Percentiles rank a stretch among this genome's conserved stretches.
Evolutionary conservation across 2,797 vertebrate genomes (phyloP).

Genomic region (Columba guinea): DNA sequence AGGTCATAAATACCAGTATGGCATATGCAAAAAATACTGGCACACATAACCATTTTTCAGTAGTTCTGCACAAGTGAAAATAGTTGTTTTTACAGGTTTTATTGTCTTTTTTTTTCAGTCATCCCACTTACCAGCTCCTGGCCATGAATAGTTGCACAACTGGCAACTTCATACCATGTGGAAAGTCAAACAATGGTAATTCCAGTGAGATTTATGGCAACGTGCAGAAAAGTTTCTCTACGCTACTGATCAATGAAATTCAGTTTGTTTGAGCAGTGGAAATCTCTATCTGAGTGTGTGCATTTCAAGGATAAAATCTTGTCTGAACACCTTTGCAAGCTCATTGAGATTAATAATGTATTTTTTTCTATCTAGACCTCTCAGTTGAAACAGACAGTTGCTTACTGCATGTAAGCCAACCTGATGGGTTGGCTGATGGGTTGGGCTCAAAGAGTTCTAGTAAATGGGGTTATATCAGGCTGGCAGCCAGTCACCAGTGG

Average conservation of each 20-base stretch:
- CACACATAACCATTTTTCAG: not conserved
- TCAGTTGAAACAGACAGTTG: not conserved
- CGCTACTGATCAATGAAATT: not conserved
- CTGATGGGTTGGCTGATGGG: not conserved
- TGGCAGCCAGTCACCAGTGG: not conserved
- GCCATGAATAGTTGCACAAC: not conserved
- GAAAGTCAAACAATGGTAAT: conserved; percentile 24
- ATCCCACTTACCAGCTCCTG: not conserved
- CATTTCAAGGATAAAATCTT: not conserved
- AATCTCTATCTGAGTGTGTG: not conserved
- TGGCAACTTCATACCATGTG: not conserved
- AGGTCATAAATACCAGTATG: not conserved
- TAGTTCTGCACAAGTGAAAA: not conserved
- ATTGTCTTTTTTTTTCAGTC: not conserved
- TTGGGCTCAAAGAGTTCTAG: not conserved
- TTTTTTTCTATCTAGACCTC: not conserved
- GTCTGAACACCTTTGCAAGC: not conserved
- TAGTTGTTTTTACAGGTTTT: not conserved
- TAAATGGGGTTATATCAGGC: not conserved
- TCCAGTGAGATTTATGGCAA: not conserved
- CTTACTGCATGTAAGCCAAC: too few species aligned
- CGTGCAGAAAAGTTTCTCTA: not conserved
- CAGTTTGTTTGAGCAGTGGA: not conserved
- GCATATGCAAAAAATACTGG: not conserved
- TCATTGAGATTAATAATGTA: not conserved